Evolutionary conservation across 1,140 invertebrate species (phyloP).

Genomic region (Drosophila sp.): DNA sequence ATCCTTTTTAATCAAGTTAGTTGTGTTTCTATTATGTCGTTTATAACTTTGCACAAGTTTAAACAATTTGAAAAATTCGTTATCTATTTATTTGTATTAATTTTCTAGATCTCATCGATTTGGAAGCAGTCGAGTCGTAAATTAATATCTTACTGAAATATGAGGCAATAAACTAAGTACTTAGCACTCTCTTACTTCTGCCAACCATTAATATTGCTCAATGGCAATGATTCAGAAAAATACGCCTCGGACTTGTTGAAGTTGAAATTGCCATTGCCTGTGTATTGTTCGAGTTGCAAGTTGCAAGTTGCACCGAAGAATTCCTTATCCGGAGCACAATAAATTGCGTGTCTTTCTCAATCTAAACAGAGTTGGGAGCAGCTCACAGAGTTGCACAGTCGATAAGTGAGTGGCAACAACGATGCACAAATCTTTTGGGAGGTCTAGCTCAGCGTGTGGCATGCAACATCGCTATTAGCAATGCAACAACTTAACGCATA

Average conservation of each 20-base stretch:
- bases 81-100: background rate
- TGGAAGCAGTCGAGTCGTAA: background rate
- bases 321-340: conserved; percentile 16
- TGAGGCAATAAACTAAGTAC: conserved; percentile 23
- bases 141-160: background rate
- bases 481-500: conserved; percentile 22
- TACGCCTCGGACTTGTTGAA: conserved; percentile 9
- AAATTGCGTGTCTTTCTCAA: conserved; percentile 45
- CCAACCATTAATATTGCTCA: conserved; percentile 30
- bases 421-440: conserved; percentile 15
- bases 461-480: conserved; percentile 39
- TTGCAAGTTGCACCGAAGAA: background rate
- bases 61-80: no score
- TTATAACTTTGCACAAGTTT: no score
- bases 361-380: conserved; percentile 32
- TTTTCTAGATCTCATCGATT: background rate
- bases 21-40: no score
- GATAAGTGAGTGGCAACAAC: conserved; percentile 32
- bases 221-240: conserved; percentile 18
- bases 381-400: background rate
- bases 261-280: conserved; percentile 1
- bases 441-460: conserved; percentile 26
- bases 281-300: conserved; percentile 9
- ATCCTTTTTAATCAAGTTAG: no score
- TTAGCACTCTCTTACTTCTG: conserved; percentile 38